Base-by-base conservation (phyloP, 2,797 vertebrate species). In the Hemibagrus guttatus region DNA sequence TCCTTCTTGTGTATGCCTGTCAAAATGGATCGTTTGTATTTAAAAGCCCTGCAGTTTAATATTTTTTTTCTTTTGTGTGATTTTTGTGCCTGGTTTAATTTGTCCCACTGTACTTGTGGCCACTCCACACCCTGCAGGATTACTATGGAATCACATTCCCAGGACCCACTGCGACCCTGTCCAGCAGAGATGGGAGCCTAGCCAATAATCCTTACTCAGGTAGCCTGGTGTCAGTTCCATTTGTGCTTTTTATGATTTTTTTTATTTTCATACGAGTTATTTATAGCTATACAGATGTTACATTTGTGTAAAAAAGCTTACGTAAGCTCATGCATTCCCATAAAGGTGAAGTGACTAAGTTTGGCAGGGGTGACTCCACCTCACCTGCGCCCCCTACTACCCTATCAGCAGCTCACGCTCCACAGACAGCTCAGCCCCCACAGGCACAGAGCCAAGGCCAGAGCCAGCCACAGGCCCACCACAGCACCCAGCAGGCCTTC, bases 131-230 rank as follows among this genome's bases (percentile, higher is more conserved):
- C 6, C 13, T 85, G n/a, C 93, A 99, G 97, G 98, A 99, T 96
- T 99, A 99, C 93, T 99, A 99, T 1, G 98, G 98, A 95, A 98
- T 99, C 94, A 97, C 98, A 94, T 99, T 99, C 94, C 97, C 98
- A 74, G 97, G 97, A 89, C 97, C 97, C 78, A 90, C 95, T 89
- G 95, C 97, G 86, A 94, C 97, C 42, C 96, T 98, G 90, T 97
- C 98, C 86, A 94, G 95, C 93, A 96, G 98, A 96, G 97, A 99
- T 23, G 97, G 97, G 84, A 95, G 94, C 93, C 96, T 99, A 71
- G 93, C 97, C 94, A 98, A 94, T 93, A 98, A 97, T 92, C 97
- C 96, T 0, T 99, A 98, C 96, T 97, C 98, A 97, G 98, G 98
- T 99, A 91, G 81, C 2, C n/a, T n/a, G 21, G 63, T 66, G 54